These are phyloP conservation scores for Brachionus paranguensis DNA, from an alignment of 1,140 invertebrate genomes.

Conservation along the genomic window DNA sequence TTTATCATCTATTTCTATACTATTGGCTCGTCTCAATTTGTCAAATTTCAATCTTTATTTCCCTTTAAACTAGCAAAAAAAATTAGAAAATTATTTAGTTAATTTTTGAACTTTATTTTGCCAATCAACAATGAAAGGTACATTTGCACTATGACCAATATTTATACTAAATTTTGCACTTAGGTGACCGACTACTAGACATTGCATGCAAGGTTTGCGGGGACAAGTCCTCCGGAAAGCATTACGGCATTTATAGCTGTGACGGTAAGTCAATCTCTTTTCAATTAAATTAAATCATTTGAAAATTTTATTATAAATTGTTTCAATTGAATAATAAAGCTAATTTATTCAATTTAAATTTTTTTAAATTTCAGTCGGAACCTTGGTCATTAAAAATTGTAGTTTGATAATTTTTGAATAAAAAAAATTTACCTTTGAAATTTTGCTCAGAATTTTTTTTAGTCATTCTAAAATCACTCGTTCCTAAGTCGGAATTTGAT, in stretches of 20 bases:
- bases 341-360: too few species aligned
- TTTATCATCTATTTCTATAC: neutral
- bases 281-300: neutral
- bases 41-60: neutral
- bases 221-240: constrained; percentile 83
- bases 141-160: neutral
- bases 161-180: neutral
- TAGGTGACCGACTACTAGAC: constrained; percentile 80
- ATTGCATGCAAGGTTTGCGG: constrained; percentile 80
- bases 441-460: too few species aligned
- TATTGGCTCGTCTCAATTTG: neutral
- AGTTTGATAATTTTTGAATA: too few species aligned
- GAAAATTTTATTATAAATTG: neutral
- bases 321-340: neutral
- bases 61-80: constrained; percentile 19
- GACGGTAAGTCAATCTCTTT: constrained; percentile 45
- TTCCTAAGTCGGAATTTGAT: too few species aligned
- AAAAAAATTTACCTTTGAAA: too few species aligned
- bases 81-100: constrained; percentile 35
- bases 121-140: neutral
- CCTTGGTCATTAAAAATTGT: too few species aligned
- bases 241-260: constrained; percentile 82
- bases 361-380: too few species aligned
- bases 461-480: too few species aligned
- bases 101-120: neutral